These are phyloP conservation scores for Microchrysa polita DNA, from an alignment of 2,888 invertebrate species.

Conservation along the genomic window DNA sequence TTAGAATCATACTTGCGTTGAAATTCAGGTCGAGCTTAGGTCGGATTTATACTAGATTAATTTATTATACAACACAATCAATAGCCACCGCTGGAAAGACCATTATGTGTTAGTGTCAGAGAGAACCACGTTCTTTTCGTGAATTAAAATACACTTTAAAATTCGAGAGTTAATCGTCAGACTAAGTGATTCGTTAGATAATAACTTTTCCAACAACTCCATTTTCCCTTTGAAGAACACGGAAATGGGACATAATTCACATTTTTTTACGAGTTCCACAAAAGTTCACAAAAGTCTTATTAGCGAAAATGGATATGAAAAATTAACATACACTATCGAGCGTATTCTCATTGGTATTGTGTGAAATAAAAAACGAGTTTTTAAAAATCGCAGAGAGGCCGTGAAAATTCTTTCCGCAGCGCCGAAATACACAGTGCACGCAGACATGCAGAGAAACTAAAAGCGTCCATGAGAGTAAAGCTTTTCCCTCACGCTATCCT, in stretches of 20 bases:
- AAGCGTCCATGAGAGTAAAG: background rate
- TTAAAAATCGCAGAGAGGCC: slow-evolving; percentile 26
- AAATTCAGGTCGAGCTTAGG: too few relatives aligned
- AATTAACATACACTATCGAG: slow-evolving; percentile 8
- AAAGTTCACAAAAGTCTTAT: background rate
- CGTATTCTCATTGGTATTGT: background rate
- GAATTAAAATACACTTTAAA: too few relatives aligned
- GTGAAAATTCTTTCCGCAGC: slow-evolving; percentile 24
- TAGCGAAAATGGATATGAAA: background rate
- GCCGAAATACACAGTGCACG: background rate
- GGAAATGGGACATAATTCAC: slow-evolving; percentile 17
- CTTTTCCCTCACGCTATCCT: slow-evolving; percentile 9
- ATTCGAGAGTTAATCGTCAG: too few relatives aligned
- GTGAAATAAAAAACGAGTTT: slow-evolving; percentile 7
- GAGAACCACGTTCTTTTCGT: background rate
- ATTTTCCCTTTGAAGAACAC: background rate
- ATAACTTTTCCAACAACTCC: too few relatives aligned
- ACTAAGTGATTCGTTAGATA: too few relatives aligned
- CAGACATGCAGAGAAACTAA: background rate
- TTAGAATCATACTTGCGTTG: too few relatives aligned
- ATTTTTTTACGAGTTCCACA: too few relatives aligned
- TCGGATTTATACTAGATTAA: too few relatives aligned
- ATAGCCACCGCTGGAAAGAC: too few relatives aligned
- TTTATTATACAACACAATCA: too few relatives aligned
- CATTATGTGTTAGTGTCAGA: too few relatives aligned